These are phyloP conservation scores for Tachysurus vachellii DNA, from an alignment of 2,113 vertebrate species.

Conservation along the genomic window DNA sequence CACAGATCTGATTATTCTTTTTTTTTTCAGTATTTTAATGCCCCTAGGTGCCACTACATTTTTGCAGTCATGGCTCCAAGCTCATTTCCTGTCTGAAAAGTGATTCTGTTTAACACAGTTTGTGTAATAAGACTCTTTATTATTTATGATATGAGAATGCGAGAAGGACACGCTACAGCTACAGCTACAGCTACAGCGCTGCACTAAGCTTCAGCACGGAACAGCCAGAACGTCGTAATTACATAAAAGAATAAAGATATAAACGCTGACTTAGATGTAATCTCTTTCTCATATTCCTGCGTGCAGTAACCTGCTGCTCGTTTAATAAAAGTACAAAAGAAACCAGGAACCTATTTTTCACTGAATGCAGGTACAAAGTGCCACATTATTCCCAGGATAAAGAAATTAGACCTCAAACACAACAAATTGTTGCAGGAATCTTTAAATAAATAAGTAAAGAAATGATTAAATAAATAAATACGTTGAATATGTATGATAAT, in stretches of 20 bases:
- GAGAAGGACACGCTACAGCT: too few relatives aligned
- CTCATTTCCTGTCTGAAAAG: constrained; percentile 8
- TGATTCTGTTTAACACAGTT: not conserved
- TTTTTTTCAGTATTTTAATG: constrained; percentile 28
- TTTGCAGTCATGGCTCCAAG: constrained; percentile 43
- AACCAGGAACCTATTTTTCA: not conserved
- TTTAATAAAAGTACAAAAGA: constrained; percentile 10
- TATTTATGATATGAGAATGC: too few relatives aligned
- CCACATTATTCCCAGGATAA: not conserved
- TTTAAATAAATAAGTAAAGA: not conserved
- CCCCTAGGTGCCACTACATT: constrained; percentile 71
- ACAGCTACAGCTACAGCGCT: not conserved
- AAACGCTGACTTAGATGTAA: not conserved
- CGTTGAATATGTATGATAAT: not conserved
- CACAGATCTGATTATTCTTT: constrained; percentile 2
- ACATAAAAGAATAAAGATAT: not conserved
- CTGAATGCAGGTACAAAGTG: not conserved
- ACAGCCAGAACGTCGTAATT: not conserved
- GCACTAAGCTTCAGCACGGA: too few relatives aligned
- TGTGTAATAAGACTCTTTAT: not conserved
- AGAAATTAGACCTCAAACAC: not conserved
- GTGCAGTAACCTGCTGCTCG: not conserved
- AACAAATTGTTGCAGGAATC: not conserved
- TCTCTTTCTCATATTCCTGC: not conserved
- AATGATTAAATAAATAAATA: not conserved